Evolutionary conservation across 2,888 invertebrate species (phyloP), one percentile per base, ranked within the genome.

Genomic region (Heteromyza rotundicornis): DNA sequence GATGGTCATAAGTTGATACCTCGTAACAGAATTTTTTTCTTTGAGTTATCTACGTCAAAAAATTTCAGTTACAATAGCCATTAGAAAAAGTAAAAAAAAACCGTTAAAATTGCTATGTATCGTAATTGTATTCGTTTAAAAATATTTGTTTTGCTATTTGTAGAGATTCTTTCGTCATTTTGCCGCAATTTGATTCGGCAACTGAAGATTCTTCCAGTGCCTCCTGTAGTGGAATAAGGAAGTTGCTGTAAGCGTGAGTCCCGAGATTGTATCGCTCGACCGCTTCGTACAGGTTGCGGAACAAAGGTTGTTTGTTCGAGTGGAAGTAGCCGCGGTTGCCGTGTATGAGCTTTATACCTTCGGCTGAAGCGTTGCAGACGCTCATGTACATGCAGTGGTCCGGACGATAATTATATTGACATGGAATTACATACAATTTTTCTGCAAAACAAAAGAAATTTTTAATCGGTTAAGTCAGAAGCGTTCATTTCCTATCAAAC

Each of bases 361-460:
- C 64, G 8, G 57, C 59, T 3, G 84, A 80, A 16, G 73, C 74
- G 53, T 88, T 86, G 81, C 97, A 97, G 2, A 93, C 91, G 78
- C 91, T 93, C 84, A 92, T 92, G 78, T 97, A 98, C 92, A 95
- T 94, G 82, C 98, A 98, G 82, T 97, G 97, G 84, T 98, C 97
- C 1, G 96, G 91, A 54, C 97, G 89, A 84, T 92, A 97, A 83
- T 98, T 98, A 84, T 91, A 95, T 64, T 92, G 87, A 78, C 97
- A 98, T 1, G 92, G 87, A 79, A 94, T 89, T 61, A 92, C 85
- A 70, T 88, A 89, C 59, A 97, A 86, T 72, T 91, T 91, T 68
- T 91, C 92, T 88, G 14, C 40, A 40, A 40, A n/a, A 10, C 10
- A n/a, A 40, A 40, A 40, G 14, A 10, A 40, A 40, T 14, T 10